These are phyloP conservation scores for Ceramica pisi DNA, from an alignment of 2,888 invertebrate species.

Conservation along the genomic window DNA sequence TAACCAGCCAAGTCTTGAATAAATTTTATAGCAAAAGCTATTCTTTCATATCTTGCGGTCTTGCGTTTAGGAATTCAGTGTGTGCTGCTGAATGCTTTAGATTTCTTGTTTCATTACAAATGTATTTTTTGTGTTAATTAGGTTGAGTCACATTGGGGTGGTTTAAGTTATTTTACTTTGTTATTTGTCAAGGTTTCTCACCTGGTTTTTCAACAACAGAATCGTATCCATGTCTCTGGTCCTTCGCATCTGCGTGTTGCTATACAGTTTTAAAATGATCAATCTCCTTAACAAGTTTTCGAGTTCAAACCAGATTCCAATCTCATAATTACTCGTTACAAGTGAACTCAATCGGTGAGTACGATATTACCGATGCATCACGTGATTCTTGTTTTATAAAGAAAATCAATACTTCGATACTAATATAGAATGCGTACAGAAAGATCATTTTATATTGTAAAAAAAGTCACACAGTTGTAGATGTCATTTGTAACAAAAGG, in stretches of 20 bases:
- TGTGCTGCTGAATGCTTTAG: constrained; percentile 1
- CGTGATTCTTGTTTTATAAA: constrained; percentile 22
- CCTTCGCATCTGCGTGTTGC: neutral
- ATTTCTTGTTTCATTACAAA: neutral
- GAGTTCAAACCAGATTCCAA: constrained; percentile 44
- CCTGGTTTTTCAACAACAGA: neutral
- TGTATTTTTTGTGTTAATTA: constrained; percentile 10
- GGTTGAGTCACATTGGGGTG: neutral
- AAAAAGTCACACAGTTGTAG: neutral
- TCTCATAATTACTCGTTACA: constrained; percentile 7
- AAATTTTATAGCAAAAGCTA: constrained; percentile 2
- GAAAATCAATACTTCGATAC: constrained; percentile 31
- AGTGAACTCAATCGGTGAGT: constrained; percentile 27
- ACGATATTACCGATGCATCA: constrained; percentile 18
- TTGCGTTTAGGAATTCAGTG: constrained; percentile 19
- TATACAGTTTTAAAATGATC: constrained; percentile 8
- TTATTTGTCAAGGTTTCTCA: constrained; percentile 31
- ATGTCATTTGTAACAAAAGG: neutral
- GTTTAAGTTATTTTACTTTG: constrained; percentile 14
- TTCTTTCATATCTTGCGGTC: constrained; percentile 14
- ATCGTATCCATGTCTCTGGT: neutral
- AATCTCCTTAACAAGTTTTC: constrained; percentile 1
- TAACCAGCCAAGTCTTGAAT: constrained; percentile 31
- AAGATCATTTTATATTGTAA: neutral
- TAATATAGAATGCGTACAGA: constrained; percentile 3